Evolutionary conservation across 2,888 invertebrate genomes (phyloP).

Genomic region (Euspilapteryx auroguttella): DNA sequence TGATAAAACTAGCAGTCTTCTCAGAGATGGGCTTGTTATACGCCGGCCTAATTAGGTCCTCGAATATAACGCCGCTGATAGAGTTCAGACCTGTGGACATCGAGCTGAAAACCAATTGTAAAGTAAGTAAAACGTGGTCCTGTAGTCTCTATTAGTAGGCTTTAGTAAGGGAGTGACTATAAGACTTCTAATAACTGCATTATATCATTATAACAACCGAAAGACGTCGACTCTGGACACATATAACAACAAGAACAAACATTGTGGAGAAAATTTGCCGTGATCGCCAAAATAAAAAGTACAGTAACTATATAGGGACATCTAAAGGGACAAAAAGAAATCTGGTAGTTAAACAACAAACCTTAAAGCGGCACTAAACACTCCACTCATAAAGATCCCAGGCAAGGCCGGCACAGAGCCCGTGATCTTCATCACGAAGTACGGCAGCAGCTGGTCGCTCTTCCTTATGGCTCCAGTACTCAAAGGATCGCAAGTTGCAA

Average conservation of each 20-base stretch:
- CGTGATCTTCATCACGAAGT: constrained; percentile 81
- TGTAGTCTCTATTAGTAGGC: not conserved
- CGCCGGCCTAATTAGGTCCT: constrained; percentile 70
- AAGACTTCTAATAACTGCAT: too few relatives aligned
- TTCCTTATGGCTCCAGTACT: constrained; percentile 69
- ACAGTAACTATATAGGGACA: too few relatives aligned
- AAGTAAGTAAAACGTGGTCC: too few relatives aligned
- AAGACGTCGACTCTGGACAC: too few relatives aligned
- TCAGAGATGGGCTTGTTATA: constrained; percentile 66
- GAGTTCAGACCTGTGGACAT: constrained; percentile 79
- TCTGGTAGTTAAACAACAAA: too few relatives aligned
- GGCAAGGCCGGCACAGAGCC: constrained; percentile 75
- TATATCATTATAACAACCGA: too few relatives aligned
- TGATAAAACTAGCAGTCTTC: constrained; percentile 66
- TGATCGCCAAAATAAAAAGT: too few relatives aligned
- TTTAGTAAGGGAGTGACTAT: not conserved
- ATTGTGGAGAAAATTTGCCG: too few relatives aligned
- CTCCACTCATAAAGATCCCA: constrained; percentile 83
- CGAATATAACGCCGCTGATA: constrained; percentile 75
- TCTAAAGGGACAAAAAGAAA: too few relatives aligned
- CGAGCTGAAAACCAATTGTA: constrained; percentile 65
- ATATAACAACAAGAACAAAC: too few relatives aligned
- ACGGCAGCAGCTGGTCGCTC: constrained; percentile 75
- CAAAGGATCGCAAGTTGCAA: constrained; percentile 84
- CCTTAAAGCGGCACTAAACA: constrained; percentile 87